phyloP scores from a whole-genome alignment of 2,113 vertebrate species.

The Hyperopisus bebe region DNA sequence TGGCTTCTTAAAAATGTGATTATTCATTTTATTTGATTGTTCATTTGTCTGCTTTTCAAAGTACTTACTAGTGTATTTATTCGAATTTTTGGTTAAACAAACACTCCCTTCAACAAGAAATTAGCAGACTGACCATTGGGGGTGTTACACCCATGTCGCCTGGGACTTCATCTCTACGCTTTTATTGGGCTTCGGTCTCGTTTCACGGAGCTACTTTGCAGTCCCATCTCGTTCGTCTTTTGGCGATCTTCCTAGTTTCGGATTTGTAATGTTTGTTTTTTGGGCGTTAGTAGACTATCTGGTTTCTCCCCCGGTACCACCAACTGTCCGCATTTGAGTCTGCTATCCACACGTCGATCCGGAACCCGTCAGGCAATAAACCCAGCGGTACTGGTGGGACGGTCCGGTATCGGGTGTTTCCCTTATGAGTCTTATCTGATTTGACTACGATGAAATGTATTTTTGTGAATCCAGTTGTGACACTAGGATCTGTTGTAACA shows the following conservation, averaged over 20 bases:
- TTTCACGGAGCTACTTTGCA: not conserved
- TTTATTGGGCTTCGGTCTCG: not conserved
- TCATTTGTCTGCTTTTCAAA: not conserved
- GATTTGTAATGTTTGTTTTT: not conserved
- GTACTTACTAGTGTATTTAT: too few relatives aligned
- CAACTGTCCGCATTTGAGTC: not conserved
- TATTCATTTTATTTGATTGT: not conserved
- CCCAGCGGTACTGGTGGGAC: not conserved
- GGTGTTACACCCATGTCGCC: not conserved
- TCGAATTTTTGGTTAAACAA: not conserved
- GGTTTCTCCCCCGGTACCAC: not conserved
- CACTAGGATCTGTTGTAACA: not conserved
- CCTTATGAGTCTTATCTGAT: not conserved
- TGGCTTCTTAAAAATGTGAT: not conserved
- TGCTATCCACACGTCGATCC: not conserved
- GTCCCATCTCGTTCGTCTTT: not conserved
- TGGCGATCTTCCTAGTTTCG: not conserved
- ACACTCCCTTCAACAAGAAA: not conserved
- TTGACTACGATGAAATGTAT: not conserved
- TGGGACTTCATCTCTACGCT: not conserved
- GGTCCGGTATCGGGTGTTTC: not conserved
- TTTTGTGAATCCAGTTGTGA: not conserved
- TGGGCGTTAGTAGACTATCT: not conserved
- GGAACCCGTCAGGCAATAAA: not conserved
- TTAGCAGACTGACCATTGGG: not conserved